Evolutionary conservation across 2,113 vertebrate genomes (phyloP).

Genomic region (Carassius auratus): DNA sequence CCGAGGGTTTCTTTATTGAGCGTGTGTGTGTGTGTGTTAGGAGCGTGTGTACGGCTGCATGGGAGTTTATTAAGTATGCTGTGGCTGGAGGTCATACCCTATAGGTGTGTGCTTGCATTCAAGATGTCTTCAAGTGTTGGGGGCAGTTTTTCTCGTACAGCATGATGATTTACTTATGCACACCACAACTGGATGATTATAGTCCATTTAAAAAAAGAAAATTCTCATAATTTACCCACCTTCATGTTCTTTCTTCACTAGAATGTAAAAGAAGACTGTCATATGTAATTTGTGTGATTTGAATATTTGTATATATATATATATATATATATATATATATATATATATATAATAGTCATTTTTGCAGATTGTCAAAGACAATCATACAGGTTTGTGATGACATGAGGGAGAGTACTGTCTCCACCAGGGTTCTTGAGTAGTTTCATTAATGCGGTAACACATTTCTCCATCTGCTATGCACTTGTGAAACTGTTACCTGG

Average conservation of each 20-base stretch:
- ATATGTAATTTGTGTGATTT: background rate
- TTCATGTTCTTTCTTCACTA: background rate
- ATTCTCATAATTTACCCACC: background rate
- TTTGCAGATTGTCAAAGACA: background rate
- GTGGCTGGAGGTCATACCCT: background rate
- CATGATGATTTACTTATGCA: background rate
- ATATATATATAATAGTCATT: background rate
- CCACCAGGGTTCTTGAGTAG: background rate
- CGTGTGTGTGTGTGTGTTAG: background rate
- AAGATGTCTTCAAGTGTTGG: background rate
- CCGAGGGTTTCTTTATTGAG: slow-evolving; percentile 16
- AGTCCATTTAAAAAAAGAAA: background rate
- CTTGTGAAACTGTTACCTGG: slow-evolving; percentile 1
- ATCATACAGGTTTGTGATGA: background rate
- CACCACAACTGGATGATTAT: background rate
- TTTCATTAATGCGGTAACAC: background rate
- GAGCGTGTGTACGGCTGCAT: background rate
- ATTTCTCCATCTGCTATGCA: background rate
- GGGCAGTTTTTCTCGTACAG: background rate
- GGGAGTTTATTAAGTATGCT: background rate
- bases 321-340: background rate
- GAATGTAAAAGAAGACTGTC: background rate
- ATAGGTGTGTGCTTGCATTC: background rate
- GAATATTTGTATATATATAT: background rate
- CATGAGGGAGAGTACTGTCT: background rate